Evolutionary conservation across 1,140 invertebrate genomes (phyloP), one percentile per base, ranked within the genome.

Genomic region (Dryas iulia): DNA sequence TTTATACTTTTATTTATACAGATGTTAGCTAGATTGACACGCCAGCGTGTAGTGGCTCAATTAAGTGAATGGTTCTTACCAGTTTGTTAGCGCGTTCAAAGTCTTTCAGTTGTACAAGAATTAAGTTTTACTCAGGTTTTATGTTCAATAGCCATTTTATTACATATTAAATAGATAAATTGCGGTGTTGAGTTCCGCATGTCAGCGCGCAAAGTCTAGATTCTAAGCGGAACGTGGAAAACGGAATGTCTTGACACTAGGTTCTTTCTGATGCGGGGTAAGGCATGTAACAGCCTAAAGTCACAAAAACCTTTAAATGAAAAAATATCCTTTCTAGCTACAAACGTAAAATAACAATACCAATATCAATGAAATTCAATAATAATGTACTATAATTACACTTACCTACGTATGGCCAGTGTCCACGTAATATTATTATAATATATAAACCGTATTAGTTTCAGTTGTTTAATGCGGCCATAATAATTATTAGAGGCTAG

Each of bases 1-100:
- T 47, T 47, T 47, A 47, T 18, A n/a, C 21, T 47, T 47, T 47
- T 47, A 47, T 47, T 47, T 47, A 47, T 47, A 47, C 18, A 47
- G 39, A 47, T 47, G 39, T 47, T 47, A 21, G 39, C 7, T 21
- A 47, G 39, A 47, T 47, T 47, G 39, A 47, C 39, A 47, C 2
- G 14, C 39, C 39, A 47, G 0, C 14, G 39, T 47, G 21, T 47
- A 21, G 6, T 47, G 14, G 39, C 7, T 47, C 39, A 47, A 47
- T 47, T 47, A 18, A 47, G n/a, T 39, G n/a, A 7, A 7, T 18
- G 26, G 2, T n/a, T 1, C 12, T 4, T 14, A 33, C 12, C 1
- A 14, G n/a, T 39, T 39, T 33, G 11, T 39, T 14, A 7, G 33
- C n/a, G 12, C 5, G 6, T 14, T 14, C n/a, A 14, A 39, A 14